Evolutionary conservation across 1,140 invertebrate genomes (phyloP).

Genomic region (Microplitis demolitor): DNA sequence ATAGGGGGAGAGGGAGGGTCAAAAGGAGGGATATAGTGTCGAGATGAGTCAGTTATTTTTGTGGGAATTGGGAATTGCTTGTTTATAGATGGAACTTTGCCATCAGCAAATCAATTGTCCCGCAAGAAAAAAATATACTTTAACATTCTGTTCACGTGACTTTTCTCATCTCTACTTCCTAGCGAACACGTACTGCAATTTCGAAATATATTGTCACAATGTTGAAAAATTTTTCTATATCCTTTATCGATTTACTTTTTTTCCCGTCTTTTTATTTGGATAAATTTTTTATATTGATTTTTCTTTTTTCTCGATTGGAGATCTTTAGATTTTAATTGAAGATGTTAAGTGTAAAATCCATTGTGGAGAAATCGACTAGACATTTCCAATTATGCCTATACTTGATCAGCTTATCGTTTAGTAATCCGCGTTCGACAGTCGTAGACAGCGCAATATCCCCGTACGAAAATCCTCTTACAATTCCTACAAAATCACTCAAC

Average conservation of each 20-base stretch:
- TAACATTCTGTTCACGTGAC: neutral
- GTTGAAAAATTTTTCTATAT: neutral
- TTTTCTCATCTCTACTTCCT: neutral
- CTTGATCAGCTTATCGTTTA: conserved; percentile 31
- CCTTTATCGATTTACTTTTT: conserved; percentile 15
- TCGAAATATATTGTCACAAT: neutral
- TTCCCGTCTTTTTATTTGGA: neutral
- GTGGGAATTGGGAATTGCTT: neutral
- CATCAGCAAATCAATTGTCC: conserved; percentile 7
- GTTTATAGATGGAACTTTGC: conserved; percentile 8
- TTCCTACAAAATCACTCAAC: neutral
- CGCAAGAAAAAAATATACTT: neutral
- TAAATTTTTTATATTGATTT: neutral
- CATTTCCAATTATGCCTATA: conserved; percentile 37
- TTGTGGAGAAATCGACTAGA: conserved; percentile 16
- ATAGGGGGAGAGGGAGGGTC: no score
- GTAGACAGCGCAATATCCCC: conserved; percentile 19
- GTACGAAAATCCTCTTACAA: conserved; percentile 5
- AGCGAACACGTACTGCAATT: neutral
- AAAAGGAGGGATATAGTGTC: no score
- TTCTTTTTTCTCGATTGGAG: no score
- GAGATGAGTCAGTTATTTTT: neutral
- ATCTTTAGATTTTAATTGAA: neutral
- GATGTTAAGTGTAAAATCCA: neutral
- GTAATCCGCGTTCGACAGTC: conserved; percentile 32